Evolutionary conservation across 2,797 vertebrate species (phyloP).

Genomic region (Austrolebias charrua): DNA sequence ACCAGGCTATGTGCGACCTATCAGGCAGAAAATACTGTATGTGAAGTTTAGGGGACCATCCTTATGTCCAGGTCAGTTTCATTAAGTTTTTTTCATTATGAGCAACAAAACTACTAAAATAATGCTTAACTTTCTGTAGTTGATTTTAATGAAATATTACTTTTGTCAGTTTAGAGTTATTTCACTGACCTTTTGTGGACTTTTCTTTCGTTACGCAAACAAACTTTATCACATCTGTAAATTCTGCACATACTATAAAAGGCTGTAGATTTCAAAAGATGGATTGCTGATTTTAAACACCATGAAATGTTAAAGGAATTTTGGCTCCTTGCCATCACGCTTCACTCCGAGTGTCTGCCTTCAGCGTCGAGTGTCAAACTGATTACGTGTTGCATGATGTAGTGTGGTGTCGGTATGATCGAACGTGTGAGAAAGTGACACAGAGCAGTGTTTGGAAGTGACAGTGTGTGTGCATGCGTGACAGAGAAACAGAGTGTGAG

Average conservation of each 20-base stretch:
- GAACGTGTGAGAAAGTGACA: conserved; percentile 51
- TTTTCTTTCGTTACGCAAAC: too few relatives aligned
- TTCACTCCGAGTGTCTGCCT: conserved; percentile 31
- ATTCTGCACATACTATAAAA: not conserved
- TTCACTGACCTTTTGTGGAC: too few relatives aligned
- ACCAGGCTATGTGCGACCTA: too few relatives aligned
- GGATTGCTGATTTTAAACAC: conserved; percentile 13
- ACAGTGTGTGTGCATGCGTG: conserved; percentile 35
- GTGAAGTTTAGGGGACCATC: too few relatives aligned
- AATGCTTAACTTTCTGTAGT: too few relatives aligned
- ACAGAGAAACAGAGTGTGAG: conserved; percentile 32
- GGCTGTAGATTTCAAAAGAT: not conserved
- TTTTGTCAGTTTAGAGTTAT: too few relatives aligned
- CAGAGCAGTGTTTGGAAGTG: conserved; percentile 36
- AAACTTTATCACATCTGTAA: too few relatives aligned
- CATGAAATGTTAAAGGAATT: conserved; percentile 6
- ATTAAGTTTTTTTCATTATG: too few relatives aligned
- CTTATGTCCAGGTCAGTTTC: too few relatives aligned
- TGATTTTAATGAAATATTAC: too few relatives aligned
- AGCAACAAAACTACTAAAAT: too few relatives aligned
- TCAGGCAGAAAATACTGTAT: too few relatives aligned
- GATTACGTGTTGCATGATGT: conserved; percentile 44
- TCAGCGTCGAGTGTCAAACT: conserved; percentile 34
- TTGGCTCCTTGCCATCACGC: conserved; percentile 13
- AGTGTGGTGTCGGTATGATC: conserved; percentile 16